Percentiles rank a stretch among this genome's conserved stretches.
Conservation (phyloP, 2,888 invertebrate genomes). For the Balanococcus diminutus region DNA sequence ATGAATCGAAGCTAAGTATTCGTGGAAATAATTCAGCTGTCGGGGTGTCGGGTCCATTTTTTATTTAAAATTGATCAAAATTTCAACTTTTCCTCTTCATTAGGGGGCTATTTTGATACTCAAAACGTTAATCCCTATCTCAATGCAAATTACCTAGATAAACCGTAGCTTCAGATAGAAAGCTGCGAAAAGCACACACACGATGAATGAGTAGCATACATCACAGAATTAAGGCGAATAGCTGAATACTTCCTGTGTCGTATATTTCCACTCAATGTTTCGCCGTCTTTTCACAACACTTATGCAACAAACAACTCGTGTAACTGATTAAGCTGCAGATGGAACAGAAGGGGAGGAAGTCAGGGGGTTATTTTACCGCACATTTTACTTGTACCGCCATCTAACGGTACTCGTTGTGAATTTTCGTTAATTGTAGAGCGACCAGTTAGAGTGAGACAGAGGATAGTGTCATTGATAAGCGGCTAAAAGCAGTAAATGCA, state of each 20-base stretch:
- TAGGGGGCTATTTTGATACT: too few species aligned
- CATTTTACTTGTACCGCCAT: background rate
- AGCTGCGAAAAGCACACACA: background rate
- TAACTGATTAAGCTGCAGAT: background rate
- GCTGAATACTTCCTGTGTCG: background rate
- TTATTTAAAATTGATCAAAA: too few species aligned
- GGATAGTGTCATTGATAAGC: background rate
- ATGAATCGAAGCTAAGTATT: background rate
- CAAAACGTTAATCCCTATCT: too few species aligned
- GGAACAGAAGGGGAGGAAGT: background rate
- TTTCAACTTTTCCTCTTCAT: too few species aligned
- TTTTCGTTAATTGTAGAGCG: background rate
- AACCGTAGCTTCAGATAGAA: too few species aligned
- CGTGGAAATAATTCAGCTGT: too few species aligned
- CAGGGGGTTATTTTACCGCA: background rate
- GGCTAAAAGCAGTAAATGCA: background rate
- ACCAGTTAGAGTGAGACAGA: background rate
- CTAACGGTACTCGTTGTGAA: conserved; percentile 15
- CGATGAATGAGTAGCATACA: background rate
- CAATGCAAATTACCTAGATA: too few species aligned
- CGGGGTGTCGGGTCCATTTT: too few species aligned
- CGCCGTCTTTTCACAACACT: background rate
- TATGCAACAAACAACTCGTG: background rate
- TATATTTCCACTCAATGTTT: background rate
- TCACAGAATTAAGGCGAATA: background rate